Evolutionary conservation across 2,113 vertebrate genomes (phyloP).

Genomic region (Rhinolophus sinicus): DNA sequence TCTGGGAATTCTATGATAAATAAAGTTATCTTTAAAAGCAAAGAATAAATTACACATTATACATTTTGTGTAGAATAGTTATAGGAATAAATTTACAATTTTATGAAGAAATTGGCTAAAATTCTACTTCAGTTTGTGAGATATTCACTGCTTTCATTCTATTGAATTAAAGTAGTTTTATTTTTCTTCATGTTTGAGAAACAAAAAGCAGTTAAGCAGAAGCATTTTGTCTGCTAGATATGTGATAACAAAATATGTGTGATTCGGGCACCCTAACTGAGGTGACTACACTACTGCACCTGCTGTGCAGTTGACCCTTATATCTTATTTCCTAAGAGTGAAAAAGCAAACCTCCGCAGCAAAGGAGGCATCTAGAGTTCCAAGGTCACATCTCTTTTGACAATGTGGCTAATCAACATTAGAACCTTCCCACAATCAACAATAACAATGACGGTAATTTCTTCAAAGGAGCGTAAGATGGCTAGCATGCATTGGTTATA

Average conservation of each 20-base stretch:
- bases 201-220: background rate
- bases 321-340: background rate
- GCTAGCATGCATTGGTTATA: background rate
- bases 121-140: slow-evolving; percentile 5
- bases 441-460: background rate
- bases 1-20: slow-evolving; percentile 15
- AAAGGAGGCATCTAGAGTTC: background rate
- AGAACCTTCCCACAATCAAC: background rate
- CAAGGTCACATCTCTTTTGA: background rate
- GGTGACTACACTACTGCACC: background rate
- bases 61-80: background rate
- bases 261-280: background rate
- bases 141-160: background rate
- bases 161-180: slow-evolving; percentile 7
- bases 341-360: background rate
- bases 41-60: background rate
- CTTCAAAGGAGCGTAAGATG: background rate
- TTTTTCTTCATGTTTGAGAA: background rate
- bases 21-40: slow-evolving; percentile 13
- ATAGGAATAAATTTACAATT: slow-evolving; percentile 5
- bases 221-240: background rate
- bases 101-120: slow-evolving; percentile 18
- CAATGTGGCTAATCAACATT: background rate
- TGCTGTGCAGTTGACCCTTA: background rate
- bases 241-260: background rate